Base-by-base conservation (phyloP, 37 sponge, comb jelly and placozoan genomes). In the Crambe crambe region DNA sequence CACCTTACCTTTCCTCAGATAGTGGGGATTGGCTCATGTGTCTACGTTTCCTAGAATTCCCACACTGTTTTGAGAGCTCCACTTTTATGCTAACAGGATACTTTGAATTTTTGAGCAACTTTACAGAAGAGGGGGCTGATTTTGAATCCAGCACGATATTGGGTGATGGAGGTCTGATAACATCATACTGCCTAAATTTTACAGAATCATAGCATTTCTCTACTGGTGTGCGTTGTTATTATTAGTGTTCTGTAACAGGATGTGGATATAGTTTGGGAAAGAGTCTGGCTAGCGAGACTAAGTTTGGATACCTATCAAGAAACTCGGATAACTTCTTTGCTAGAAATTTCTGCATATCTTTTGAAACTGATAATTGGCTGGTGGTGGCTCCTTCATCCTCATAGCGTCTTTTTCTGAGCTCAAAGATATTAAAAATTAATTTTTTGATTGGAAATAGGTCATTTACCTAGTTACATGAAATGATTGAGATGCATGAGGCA, bases 271-370 rank as follows among this genome's bases (percentile, higher is more conserved):
- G n/a, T n/a, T n/a, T n/a, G n/a, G n/a, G n/a, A n/a, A n/a, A n/a
- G n/a, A n/a, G n/a, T n/a, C n/a, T n/a, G n/a, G n/a, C n/a, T n/a
- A n/a, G n/a, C n/a, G n/a, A n/a, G n/a, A n/a, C n/a, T n/a, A n/a
- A n/a, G n/a, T n/a, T n/a, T n/a, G n/a, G n/a, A n/a, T 70, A 82
- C 82, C 74, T 82, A 60, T 82, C 82, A 4, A 82, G 44, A 43
- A n/a, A 39, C 18, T 82, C 43, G 37, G 74, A 26, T 18, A 82
- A 73, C 10, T 82, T 82, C 73, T 73, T 72, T 38, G 82, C 73
- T 3, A 82, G 22, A 61, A 73, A 82, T 15, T 58, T 63, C 51
- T 82, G 82, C 10, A 42, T 62, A 0, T 79, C 80, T 31, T 12
- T 58, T 23, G 80, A 82, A 30, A 72, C 68, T 3, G 59, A 3